These are phyloP conservation scores for Trypoxylus dichotomus DNA, from an alignment of 1,140 invertebrate species.

Conservation along the genomic window DNA sequence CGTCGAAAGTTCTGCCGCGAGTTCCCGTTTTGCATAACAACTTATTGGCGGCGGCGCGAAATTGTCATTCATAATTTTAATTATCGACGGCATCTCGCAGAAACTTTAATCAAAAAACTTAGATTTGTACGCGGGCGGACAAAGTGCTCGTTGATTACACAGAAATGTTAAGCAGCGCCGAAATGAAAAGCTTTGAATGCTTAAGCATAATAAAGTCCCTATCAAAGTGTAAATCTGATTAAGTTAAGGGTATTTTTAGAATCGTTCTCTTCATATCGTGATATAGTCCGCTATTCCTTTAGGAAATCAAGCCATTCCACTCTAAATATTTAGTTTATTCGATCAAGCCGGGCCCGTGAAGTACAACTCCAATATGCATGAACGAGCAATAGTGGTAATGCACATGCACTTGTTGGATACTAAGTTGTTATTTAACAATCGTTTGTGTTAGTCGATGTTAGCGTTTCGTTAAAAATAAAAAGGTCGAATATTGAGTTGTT, in stretches of 20 bases:
- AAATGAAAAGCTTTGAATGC: constrained; percentile 1
- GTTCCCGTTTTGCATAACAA: constrained; percentile 10
- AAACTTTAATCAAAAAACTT: constrained; percentile 26
- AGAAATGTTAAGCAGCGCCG: constrained; percentile 16
- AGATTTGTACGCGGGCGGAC: constrained; percentile 6
- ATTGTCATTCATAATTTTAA: constrained; percentile 26
- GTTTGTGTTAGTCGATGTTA: too few species aligned
- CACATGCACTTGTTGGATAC: too few species aligned
- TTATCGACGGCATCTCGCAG: constrained; percentile 20
- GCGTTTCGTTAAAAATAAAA: too few species aligned
- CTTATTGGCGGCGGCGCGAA: constrained; percentile 13
- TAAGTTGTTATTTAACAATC: too few species aligned
- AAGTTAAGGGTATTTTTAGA: neutral
- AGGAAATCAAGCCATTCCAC: neutral
- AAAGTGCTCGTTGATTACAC: constrained; percentile 12
- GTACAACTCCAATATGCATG: too few species aligned
- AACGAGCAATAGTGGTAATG: too few species aligned
- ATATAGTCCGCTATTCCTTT: neutral
- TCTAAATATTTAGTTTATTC: too few species aligned
- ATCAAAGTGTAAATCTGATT: constrained; percentile 10
- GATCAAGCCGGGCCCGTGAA: too few species aligned
- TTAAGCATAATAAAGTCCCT: constrained; percentile 3
- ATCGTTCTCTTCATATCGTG: neutral
- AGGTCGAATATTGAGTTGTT: too few species aligned
- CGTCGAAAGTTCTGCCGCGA: constrained; percentile 2